Evolutionary conservation across 2,113 vertebrate species (phyloP), one percentile per base, ranked within the genome.

Genomic region (Triplophysa rosa): DNA sequence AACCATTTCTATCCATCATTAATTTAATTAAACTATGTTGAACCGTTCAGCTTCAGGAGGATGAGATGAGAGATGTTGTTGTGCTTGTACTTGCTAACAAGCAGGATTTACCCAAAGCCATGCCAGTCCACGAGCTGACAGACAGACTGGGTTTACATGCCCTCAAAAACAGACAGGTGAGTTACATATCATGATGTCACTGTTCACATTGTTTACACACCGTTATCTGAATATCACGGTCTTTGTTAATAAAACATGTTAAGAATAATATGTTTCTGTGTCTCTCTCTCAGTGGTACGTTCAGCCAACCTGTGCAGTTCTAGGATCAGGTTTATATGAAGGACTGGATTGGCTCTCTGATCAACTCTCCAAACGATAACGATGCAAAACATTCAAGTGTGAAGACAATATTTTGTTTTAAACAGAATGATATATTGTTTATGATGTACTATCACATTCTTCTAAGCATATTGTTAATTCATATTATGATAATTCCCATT

Each of bases 261-360:
- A 37, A 58, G 23, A 16, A 33, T 26, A 33, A 11, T 16, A n/a
- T 9, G 6, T 49, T 16, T 16, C 7, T 40, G 16, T 74, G 4
- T 73, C n/a, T 71, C 9, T 73, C 33, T 78, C 12, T 85, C 90
- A 96, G 95, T 95, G 95, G 95, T 95, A 94, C 67, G 92, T 95
- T 86, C 95, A 96, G 91, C 91, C 93, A 64, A 95, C 95, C 81
- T 95, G 95, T 87, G 95, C 95, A 83, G 95, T 93, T n/a, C 94
- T 95, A 91, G 95, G 95, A 87, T 92, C 92, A 19, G 95, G 95
- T 84, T 93, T 95, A 89, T 95, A 94, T 86, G 95, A 96, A 89
- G 95, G 95, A 88, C 94, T 96, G 80, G 94, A 96, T 90, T 96
- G 95, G 95, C 93, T 96, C 86, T 94, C 94, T 88, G 92, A 92